These are phyloP conservation scores for Nephrotoma guestfalica DNA, from an alignment of 2,888 invertebrate species.

Conservation along the genomic window DNA sequence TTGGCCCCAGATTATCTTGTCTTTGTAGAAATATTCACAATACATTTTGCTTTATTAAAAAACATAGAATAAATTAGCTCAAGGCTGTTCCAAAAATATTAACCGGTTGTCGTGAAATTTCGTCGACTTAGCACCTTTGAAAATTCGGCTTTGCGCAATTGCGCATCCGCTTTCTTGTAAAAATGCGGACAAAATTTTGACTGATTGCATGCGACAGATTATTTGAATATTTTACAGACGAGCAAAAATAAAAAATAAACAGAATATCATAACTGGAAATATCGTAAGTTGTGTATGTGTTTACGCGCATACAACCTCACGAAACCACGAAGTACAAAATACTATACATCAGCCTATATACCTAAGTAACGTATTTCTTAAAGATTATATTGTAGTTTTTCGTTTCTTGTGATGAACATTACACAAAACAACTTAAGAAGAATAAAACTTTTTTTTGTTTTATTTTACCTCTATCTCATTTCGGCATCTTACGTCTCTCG, in stretches of 20 bases:
- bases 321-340: neutral
- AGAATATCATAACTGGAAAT: neutral
- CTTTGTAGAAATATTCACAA: neutral
- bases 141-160: neutral
- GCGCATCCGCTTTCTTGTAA: neutral
- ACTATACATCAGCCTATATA: neutral
- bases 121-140: neutral
- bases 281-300: neutral
- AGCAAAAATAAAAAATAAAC: neutral
- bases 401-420: neutral
- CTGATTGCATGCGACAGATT: neutral
- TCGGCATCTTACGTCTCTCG: conserved; percentile 3
- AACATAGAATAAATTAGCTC: neutral
- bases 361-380: neutral
- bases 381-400: neutral
- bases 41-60: neutral
- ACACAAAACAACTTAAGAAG: neutral
- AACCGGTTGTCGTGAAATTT: neutral
- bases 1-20: neutral
- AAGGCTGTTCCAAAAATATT: neutral
- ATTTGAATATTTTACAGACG: neutral
- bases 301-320: neutral
- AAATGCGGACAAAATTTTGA: neutral
- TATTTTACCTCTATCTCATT: neutral
- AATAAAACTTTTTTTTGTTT: neutral